Percentiles rank a stretch among this genome's conserved stretches.
phyloP scores from a whole-genome alignment of 2,888 invertebrate genomes.

The Sclerodermus sp. region DNA sequence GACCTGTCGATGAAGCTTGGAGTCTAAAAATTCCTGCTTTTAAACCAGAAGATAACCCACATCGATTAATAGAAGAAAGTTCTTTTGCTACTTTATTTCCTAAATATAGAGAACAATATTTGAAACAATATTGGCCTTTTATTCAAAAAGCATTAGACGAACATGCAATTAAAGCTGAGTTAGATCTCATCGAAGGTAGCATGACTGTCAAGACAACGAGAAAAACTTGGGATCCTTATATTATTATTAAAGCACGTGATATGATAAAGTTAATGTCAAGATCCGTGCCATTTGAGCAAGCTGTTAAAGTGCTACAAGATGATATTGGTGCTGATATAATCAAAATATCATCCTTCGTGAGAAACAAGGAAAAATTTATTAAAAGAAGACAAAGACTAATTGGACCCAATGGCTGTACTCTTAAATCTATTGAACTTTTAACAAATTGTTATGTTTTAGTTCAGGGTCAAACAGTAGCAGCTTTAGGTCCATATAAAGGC shows the following conservation, averaged over 20 bases:
- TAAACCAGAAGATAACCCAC: slow-evolving; percentile 83
- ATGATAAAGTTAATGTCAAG: slow-evolving; percentile 92
- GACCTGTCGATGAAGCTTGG: slow-evolving; percentile 85
- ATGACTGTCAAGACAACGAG: slow-evolving; percentile 93
- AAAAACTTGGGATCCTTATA: slow-evolving; percentile 98
- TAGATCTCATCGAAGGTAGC: slow-evolving; percentile 91
- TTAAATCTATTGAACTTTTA: slow-evolving; percentile 94
- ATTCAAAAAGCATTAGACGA: slow-evolving; percentile 84
- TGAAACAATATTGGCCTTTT: slow-evolving; percentile 93
- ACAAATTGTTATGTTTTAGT: slow-evolving; percentile 96
- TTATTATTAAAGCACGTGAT: slow-evolving; percentile 94
- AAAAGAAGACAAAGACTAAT: slow-evolving; percentile 92
- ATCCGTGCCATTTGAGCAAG: slow-evolving; percentile 97
- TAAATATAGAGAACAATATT: slow-evolving; percentile 93
- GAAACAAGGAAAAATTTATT: slow-evolving; percentile 91
- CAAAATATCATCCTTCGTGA: slow-evolving; percentile 88
- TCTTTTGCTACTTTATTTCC: slow-evolving; percentile 97
- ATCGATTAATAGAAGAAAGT: slow-evolving; percentile 88
- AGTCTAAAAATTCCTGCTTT: slow-evolving; percentile 84
- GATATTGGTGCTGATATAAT: slow-evolving; percentile 94
- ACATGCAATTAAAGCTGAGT: slow-evolving; percentile 79
- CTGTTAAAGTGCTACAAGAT: slow-evolving; percentile 82
- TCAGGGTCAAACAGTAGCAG: slow-evolving; percentile 96
- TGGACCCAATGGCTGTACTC: slow-evolving; percentile 96
- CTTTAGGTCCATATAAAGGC: slow-evolving; percentile 94